Conservation (phyloP, 1,140 invertebrate species). For the Penaeus indicus region DNA sequence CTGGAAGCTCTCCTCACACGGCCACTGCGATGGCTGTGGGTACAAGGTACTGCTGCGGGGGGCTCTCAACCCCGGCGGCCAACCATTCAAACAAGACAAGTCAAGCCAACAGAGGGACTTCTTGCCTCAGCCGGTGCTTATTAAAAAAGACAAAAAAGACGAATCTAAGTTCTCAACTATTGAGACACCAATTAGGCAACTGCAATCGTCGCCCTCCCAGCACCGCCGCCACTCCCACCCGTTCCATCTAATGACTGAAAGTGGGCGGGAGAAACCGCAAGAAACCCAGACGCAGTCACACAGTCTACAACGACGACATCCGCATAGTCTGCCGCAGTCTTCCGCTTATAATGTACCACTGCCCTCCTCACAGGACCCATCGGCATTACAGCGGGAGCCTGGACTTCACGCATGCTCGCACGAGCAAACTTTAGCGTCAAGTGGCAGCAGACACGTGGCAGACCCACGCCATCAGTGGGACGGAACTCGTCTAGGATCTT, state of each 20-base stretch:
- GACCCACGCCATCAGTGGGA: neutral
- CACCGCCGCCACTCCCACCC: conserved; percentile 65
- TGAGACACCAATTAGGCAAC: conserved; percentile 57
- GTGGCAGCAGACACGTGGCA: neutral
- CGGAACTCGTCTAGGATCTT: neutral
- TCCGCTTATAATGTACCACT: conserved; percentile 65
- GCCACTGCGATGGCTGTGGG: conserved; percentile 66
- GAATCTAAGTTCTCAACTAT: conserved; percentile 27
- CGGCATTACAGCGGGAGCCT: conserved; percentile 23
- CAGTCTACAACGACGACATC: conserved; percentile 53
- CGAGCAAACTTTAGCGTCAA: neutral
- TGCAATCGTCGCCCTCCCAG: conserved; percentile 60
- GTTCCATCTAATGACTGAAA: conserved; percentile 40
- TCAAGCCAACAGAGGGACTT: conserved; percentile 7
- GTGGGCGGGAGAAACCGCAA: conserved; percentile 8
- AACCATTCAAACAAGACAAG: conserved; percentile 29
- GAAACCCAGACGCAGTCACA: conserved; percentile 40
- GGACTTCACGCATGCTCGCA: conserved; percentile 30
- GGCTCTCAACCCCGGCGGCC: conserved; percentile 55
- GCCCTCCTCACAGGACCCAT: conserved; percentile 19
- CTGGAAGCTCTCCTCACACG: conserved; percentile 61
- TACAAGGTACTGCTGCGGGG: conserved; percentile 66
- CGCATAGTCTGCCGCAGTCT: conserved; percentile 60
- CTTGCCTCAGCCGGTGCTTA: conserved; percentile 48
- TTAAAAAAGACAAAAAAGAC: conserved; percentile 45